Evolutionary conservation across 1,140 invertebrate species (phyloP), one percentile per base, ranked within the genome.

Genomic region (Pseudachorutes palmiensis): DNA sequence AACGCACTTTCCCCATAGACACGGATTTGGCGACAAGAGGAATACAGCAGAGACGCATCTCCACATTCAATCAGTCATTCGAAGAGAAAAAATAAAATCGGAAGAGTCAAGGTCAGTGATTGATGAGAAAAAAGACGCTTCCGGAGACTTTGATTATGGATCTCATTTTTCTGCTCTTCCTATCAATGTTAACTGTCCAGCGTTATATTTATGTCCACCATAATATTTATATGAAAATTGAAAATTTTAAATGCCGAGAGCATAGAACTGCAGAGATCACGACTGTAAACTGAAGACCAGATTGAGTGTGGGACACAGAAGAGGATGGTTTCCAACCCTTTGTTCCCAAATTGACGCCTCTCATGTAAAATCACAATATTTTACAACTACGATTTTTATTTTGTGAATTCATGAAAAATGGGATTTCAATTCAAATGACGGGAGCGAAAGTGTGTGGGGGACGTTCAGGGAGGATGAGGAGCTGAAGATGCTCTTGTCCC

Each of bases 81-180:
- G 9, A 16, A 5, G 5, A 55, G 24, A 16, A 24, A 26, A 14
- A 55, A 26, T 55, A 26, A 14, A 55, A 26, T 55, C 51, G 51
- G 51, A 55, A 55, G 51, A 55, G 24, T 26, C 51, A 55, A 55
- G 51, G 51, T 55, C 51, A 55, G 51, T 55, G 51, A 55, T 55
- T 55, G 51, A 55, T 55, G 51, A 55, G 51, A 26, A 19, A 9
- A 41, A 26, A 55, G 51, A 55, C 51, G 24, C 24, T 55, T 55
- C 51, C 51, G 51, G 51, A 55, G 24, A 55, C 24, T 26, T 16
- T 55, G 51, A 55, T 24, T 55, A 19, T 24, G 24, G 5, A 55
- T 55, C 51, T 41, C 5, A 41, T 41, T 41, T 19, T 9, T 5
- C 51, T 55, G 3, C 51, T 16, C 24, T 55, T 26, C 24, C 51